These are phyloP conservation scores for Lasioglossum pauxillum DNA, from an alignment of 2,888 invertebrate genomes.

Conservation along the genomic window DNA sequence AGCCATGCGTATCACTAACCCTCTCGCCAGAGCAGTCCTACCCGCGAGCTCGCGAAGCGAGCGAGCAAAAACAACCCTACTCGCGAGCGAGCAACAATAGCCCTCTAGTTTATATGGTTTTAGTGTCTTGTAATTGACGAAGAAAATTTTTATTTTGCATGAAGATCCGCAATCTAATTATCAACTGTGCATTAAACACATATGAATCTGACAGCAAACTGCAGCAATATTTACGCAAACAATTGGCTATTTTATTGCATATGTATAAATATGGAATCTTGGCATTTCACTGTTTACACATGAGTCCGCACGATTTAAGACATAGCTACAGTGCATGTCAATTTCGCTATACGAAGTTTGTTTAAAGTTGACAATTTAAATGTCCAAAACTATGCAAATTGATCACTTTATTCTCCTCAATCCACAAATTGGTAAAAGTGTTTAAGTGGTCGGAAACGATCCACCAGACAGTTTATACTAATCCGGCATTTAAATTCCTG, in stretches of 20 bases:
- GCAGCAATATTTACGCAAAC: neutral
- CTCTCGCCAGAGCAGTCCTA: too few relatives aligned
- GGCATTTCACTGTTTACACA: neutral
- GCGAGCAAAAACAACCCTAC: too few relatives aligned
- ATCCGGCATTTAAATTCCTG: slow-evolving; percentile 13
- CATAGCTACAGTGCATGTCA: neutral
- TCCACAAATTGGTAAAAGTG: neutral
- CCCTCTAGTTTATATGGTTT: too few relatives aligned
- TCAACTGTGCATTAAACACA: neutral
- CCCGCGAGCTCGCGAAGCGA: too few relatives aligned
- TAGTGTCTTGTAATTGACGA: too few relatives aligned
- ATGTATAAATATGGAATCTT: neutral
- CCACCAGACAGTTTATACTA: neutral
- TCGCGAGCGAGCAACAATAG: too few relatives aligned
- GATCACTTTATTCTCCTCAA: neutral
- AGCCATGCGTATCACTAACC: too few relatives aligned
- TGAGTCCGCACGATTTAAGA: neutral
- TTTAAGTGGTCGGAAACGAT: neutral
- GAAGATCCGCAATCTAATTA: neutral
- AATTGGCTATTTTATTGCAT: neutral
- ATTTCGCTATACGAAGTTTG: neutral
- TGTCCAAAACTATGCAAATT: neutral
- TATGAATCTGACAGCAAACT: neutral
- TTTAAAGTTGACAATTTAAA: neutral
- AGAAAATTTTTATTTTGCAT: too few relatives aligned